phyloP scores from a whole-genome alignment of 2,888 invertebrate genomes.

The Watsonalla binaria region DNA sequence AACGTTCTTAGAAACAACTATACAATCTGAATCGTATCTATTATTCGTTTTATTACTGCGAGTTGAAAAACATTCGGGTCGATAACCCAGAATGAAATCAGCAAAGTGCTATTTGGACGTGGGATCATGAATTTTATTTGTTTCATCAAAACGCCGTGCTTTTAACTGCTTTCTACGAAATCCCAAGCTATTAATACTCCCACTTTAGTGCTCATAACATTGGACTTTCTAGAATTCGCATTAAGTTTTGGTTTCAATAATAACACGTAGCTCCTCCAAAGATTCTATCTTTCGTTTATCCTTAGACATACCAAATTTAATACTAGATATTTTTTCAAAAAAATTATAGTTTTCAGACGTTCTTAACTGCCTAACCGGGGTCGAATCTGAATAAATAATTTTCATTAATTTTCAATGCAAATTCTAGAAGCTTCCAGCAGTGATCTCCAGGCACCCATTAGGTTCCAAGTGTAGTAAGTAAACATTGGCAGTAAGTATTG shows the following conservation, averaged over 20 bases:
- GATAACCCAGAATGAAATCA: background rate
- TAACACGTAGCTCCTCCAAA: no score
- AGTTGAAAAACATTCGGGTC: background rate
- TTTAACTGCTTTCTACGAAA: background rate
- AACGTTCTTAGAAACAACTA: background rate
- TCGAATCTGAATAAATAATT: no score
- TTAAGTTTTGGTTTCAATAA: background rate
- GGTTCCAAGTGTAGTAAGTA: constrained; percentile 3
- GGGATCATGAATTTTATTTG: background rate
- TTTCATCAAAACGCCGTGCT: background rate
- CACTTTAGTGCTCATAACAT: background rate
- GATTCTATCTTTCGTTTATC: no score
- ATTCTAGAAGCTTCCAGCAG: background rate
- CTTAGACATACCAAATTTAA: no score
- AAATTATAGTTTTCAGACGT: no score
- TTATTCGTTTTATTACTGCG: background rate
- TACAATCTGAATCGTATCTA: background rate
- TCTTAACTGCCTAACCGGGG: no score
- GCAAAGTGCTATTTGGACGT: background rate
- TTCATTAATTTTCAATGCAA: background rate
- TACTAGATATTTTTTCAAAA: no score
- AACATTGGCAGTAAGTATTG: background rate
- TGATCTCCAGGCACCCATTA: constrained; percentile 3
- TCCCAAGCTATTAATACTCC: background rate
- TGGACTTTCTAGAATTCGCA: background rate